A percentile compares a stretch with the other conserved stretches of the same genome.
phyloP scores from a whole-genome alignment of 2,113 vertebrate species.

The Hydrolagus affinis region DNA sequence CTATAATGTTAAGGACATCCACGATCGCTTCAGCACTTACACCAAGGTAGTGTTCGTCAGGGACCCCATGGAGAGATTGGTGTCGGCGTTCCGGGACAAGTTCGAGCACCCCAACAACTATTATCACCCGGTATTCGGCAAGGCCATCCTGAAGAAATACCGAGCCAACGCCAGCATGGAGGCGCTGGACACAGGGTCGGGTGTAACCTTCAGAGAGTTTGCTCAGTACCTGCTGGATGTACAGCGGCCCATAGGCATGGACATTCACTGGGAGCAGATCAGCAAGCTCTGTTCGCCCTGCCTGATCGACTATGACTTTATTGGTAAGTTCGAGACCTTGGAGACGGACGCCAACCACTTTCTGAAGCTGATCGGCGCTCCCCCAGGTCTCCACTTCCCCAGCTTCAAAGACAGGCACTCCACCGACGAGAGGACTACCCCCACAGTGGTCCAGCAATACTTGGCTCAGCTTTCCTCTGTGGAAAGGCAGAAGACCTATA shows the following conservation, averaged over 20 bases:
- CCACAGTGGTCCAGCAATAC: slow-evolving; percentile 58
- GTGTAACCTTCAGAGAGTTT: slow-evolving; percentile 63
- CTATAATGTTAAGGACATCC: slow-evolving; percentile 53
- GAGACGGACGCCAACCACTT: slow-evolving; percentile 62
- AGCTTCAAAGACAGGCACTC: slow-evolving; percentile 67
- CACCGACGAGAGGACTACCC: slow-evolving; percentile 58
- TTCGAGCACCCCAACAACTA: slow-evolving; percentile 67
- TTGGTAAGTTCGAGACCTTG: slow-evolving; percentile 64
- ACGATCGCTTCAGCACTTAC: slow-evolving; percentile 52
- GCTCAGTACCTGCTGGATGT: slow-evolving; percentile 57
- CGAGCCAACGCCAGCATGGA: slow-evolving; percentile 48
- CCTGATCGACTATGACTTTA: slow-evolving; percentile 59
- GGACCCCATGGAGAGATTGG: slow-evolving; percentile 65
- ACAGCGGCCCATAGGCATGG: slow-evolving; percentile 61
- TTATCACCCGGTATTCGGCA: slow-evolving; percentile 63
- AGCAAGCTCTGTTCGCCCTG: slow-evolving; percentile 64
- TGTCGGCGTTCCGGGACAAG: slow-evolving; percentile 70
- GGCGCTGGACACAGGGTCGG: slow-evolving; percentile 53
- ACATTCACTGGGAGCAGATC: slow-evolving; percentile 66
- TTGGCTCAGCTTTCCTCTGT: slow-evolving; percentile 50
- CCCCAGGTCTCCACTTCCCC: slow-evolving; percentile 53
- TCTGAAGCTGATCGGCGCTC: slow-evolving; percentile 58
- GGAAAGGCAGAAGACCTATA: slow-evolving; percentile 54
- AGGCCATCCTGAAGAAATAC: slow-evolving; percentile 64
- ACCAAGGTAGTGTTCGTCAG: slow-evolving; percentile 64